Evolutionary conservation across 2,113 vertebrate genomes (phyloP).

Genomic region (Chaenocephalus aceratus): DNA sequence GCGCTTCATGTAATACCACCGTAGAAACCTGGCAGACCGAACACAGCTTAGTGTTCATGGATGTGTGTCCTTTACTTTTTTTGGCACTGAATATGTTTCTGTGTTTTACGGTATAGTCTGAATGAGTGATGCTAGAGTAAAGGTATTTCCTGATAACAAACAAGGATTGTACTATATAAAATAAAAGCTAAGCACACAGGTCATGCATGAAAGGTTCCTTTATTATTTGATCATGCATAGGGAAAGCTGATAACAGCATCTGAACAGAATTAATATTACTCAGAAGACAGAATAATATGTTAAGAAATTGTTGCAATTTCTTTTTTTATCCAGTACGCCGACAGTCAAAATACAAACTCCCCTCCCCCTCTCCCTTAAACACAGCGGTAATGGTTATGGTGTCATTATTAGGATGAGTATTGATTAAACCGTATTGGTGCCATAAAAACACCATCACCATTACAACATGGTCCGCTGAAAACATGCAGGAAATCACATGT

Average conservation of each 20-base stretch:
- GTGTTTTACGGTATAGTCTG: not conserved
- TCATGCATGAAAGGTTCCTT: not conserved
- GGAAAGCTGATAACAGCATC: not conserved
- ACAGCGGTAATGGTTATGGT: constrained; percentile 36
- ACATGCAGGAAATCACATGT: constrained; percentile 18
- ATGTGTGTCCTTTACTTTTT: not conserved
- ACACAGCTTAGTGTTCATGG: not conserved
- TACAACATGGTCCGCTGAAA: constrained; percentile 10
- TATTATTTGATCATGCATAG: not conserved
- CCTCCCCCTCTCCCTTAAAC: constrained; percentile 6
- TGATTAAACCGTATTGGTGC: constrained; percentile 65
- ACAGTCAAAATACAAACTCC: too few species aligned
- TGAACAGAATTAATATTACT: not conserved
- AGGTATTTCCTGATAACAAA: constrained; percentile 2
- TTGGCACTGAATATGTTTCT: not conserved
- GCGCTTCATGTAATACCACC: not conserved
- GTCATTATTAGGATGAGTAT: constrained; percentile 56
- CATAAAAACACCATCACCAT: constrained; percentile 67
- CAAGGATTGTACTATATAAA: not conserved
- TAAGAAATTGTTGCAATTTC: too few species aligned
- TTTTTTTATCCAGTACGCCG: too few species aligned
- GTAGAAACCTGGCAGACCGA: not conserved
- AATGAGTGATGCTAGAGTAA: not conserved
- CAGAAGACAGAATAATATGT: not conserved
- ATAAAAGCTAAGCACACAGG: not conserved